phyloP scores from a whole-genome alignment of 1,140 invertebrate species.

The Pachypsylla venusta region DNA sequence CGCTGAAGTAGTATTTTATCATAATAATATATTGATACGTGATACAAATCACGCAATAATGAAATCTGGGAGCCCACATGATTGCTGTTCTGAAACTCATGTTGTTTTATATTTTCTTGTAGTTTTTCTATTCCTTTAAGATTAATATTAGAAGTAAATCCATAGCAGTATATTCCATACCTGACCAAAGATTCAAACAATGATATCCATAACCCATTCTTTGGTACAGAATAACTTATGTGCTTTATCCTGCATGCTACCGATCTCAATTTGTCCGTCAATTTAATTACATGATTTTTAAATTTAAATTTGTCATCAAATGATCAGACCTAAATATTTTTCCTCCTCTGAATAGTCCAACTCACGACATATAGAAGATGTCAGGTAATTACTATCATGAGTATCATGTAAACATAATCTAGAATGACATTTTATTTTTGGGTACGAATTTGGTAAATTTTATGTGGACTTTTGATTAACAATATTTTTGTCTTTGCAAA shows the following conservation, averaged over 20 bases:
- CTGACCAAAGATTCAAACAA: conserved; percentile 4
- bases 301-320: not conserved
- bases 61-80: not conserved
- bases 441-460: not conserved
- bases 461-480: not conserved
- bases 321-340: conserved; percentile 4
- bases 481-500: not conserved
- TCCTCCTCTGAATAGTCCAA: not conserved
- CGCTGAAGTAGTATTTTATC: not conserved
- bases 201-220: not conserved
- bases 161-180: not conserved
- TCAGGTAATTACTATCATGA: not conserved
- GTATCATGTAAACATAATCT: not conserved
- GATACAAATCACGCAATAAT: not conserved
- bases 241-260: not conserved
- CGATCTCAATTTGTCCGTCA: not conserved
- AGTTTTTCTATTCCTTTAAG: not conserved
- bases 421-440: not conserved
- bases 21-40: not conserved
- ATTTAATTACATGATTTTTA: not conserved
- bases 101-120: not conserved
- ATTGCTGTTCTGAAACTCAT: not conserved
- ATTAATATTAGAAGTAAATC: not conserved
- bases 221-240: not conserved
- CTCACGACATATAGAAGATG: not conserved